Conservation (phyloP, 2,888 invertebrate genomes). For the Morinoia aosen region DNA sequence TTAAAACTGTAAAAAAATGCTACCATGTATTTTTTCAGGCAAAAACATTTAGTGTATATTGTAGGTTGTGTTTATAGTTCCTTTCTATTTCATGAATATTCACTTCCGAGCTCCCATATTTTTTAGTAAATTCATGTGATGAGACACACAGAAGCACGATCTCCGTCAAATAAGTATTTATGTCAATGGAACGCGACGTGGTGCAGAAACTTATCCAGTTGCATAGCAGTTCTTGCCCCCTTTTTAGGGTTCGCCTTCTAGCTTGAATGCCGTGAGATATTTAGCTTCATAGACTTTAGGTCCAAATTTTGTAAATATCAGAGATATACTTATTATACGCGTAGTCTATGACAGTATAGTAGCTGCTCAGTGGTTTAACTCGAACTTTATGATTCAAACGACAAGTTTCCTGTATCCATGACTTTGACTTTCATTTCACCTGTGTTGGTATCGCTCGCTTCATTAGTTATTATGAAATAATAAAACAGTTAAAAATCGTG, state of each 20-base stretch:
- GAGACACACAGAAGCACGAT: background rate
- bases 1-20: background rate
- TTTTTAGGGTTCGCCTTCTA: background rate
- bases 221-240: background rate
- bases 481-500: no score
- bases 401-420: conserved; percentile 12
- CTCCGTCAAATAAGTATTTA: background rate
- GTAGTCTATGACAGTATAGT: background rate
- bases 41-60: background rate
- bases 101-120: background rate
- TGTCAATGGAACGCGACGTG: background rate
- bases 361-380: conserved; percentile 5
- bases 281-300: background rate
- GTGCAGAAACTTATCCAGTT: background rate
- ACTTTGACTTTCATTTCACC: background rate
- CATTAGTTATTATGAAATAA: no score
- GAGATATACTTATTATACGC: conserved; percentile 28
- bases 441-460: background rate
- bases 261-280: background rate
- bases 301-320: conserved; percentile 36
- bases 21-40: background rate
- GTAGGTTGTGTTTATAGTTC: background rate
- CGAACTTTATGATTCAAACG: conserved; percentile 49
- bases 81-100: background rate
- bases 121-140: background rate